phyloP scores from a whole-genome alignment of 2,888 invertebrate species.

The Alsophila aescularia region DNA sequence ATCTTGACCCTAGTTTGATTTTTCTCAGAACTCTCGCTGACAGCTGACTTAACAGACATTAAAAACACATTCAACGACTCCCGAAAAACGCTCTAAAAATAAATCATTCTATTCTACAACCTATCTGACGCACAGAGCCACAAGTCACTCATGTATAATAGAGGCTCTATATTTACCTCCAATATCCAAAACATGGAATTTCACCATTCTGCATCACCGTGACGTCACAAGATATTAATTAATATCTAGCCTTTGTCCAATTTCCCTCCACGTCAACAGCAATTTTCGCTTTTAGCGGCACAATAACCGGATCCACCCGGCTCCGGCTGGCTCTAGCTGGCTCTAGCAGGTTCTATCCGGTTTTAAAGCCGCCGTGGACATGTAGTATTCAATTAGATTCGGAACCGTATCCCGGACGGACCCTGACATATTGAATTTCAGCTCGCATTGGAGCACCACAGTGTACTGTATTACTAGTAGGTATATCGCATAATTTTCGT shows the following conservation, averaged over 20 bases:
- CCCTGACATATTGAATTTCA: conserved; percentile 51
- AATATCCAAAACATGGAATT: neutral
- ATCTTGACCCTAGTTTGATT: no score
- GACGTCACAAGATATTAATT: conserved; percentile 24
- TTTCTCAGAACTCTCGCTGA: no score
- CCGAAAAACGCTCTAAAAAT: no score
- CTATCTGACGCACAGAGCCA: no score
- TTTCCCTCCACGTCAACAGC: conserved; percentile 27
- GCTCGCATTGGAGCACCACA: conserved; percentile 41
- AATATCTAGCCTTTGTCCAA: conserved; percentile 27
- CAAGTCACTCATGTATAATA: no score
- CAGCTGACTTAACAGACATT: no score
- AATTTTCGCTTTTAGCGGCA: conserved; percentile 30
- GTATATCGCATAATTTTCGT: conserved; percentile 5
- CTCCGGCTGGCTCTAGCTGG: conserved; percentile 8
- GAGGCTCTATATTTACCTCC: neutral
- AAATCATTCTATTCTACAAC: no score
- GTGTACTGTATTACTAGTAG: conserved; percentile 29
- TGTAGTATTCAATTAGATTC: conserved; percentile 54
- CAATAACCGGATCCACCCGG: conserved; percentile 22
- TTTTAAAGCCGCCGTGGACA: conserved; percentile 42
- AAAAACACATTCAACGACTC: no score
- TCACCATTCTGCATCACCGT: neutral
- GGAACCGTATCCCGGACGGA: conserved; percentile 30
- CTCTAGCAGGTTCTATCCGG: conserved; percentile 24